Conservation (phyloP, 2,888 invertebrate species). For the Steinernema scapterisci region DNA sequence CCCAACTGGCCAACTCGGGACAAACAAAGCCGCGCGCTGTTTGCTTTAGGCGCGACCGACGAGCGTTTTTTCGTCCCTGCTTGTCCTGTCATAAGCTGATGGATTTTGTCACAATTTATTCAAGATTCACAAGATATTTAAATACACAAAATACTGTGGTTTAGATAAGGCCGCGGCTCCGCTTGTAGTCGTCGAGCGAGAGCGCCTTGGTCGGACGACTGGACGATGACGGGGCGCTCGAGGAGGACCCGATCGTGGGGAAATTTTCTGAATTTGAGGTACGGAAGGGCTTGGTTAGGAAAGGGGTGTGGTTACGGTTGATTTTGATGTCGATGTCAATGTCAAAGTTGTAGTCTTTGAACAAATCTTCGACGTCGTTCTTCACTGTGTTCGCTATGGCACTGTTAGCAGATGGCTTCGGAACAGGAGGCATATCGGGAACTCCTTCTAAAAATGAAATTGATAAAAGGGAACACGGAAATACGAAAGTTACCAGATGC, state of each 20-base stretch:
- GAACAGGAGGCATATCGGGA: slow-evolving; percentile 15
- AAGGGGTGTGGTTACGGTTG: neutral
- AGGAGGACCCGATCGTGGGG: neutral
- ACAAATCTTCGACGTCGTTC: slow-evolving; percentile 71
- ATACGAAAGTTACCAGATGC: too few relatives aligned
- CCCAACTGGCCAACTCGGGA: neutral
- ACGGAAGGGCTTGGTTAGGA: neutral
- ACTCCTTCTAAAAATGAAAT: neutral
- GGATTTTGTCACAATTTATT: neutral
- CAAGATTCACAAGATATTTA: neutral
- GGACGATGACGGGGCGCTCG: neutral
- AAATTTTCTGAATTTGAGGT: neutral
- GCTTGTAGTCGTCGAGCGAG: slow-evolving; percentile 6
- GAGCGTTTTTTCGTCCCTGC: slow-evolving; percentile 4
- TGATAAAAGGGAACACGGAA: neutral
- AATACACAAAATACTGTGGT: neutral
- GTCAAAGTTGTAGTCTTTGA: slow-evolving; percentile 87
- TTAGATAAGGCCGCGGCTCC: slow-evolving; percentile 12
- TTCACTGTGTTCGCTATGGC: neutral
- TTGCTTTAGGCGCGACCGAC: neutral
- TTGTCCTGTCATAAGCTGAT: slow-evolving; percentile 8
- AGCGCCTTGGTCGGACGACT: neutral
- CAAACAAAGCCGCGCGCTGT: slow-evolving; percentile 15
- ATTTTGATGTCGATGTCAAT: slow-evolving; percentile 80
- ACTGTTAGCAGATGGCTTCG: neutral